phyloP scores from a whole-genome alignment of 2,797 vertebrate genomes.

The Artibeus jamaicensis region DNA sequence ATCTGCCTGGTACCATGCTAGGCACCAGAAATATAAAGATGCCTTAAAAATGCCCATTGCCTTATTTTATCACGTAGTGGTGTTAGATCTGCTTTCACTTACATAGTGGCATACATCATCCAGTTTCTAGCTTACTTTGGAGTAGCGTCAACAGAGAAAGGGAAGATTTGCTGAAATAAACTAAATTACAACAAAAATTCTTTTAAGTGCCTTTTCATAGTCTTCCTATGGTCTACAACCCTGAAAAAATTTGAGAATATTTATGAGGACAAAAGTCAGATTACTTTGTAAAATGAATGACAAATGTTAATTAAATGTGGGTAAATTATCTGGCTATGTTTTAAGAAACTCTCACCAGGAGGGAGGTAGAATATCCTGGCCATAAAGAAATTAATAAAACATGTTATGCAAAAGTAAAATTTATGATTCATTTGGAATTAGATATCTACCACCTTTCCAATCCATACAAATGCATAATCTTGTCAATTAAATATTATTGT shows the following conservation, averaged over 20 bases:
- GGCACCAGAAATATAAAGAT: background rate
- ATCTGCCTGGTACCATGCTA: background rate
- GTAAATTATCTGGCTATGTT: constrained; percentile 85
- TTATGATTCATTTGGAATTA: constrained; percentile 88
- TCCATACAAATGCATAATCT: constrained; percentile 90
- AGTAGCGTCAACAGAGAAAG: constrained; percentile 52
- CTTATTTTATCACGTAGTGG: constrained; percentile 34
- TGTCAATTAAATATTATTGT: constrained; percentile 93
- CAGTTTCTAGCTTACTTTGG: constrained; percentile 36
- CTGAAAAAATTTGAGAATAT: constrained; percentile 62
- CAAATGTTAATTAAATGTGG: constrained; percentile 86
- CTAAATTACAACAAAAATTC: constrained; percentile 44
- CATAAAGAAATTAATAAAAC: constrained; percentile 89
- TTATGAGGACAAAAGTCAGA: constrained; percentile 78
- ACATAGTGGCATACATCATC: background rate
- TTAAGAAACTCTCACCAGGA: constrained; percentile 85
- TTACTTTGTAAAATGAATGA: constrained; percentile 83
- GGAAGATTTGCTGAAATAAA: constrained; percentile 45
- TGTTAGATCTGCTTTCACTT: constrained; percentile 27
- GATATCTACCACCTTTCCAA: constrained; percentile 86
- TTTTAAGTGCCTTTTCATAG: constrained; percentile 63
- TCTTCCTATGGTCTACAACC: constrained; percentile 49
- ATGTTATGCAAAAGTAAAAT: constrained; percentile 88
- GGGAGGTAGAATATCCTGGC: constrained; percentile 82
- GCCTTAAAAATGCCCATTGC: background rate